Percentiles rank a stretch among this genome's conserved stretches.
Conservation (phyloP, 2,888 invertebrate species). For the Epirrita christyi region DNA sequence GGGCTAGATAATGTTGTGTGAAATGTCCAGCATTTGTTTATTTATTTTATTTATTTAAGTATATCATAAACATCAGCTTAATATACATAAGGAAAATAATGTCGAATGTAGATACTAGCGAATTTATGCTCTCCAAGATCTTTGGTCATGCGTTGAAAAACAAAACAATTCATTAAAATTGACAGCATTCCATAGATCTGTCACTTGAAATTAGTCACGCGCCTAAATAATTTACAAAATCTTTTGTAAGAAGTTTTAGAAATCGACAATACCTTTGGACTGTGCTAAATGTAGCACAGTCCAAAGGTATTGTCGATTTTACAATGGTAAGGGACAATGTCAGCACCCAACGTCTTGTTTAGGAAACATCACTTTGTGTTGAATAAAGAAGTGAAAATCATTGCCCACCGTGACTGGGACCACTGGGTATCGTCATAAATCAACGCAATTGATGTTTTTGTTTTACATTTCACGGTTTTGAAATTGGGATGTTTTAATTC, state of each 20-base stretch:
- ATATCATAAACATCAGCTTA: no score
- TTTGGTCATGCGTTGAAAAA: slow-evolving; percentile 23
- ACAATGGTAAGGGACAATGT: slow-evolving; percentile 56
- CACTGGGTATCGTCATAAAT: slow-evolving; percentile 27
- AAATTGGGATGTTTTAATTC: slow-evolving; percentile 16
- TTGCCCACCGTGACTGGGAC: slow-evolving; percentile 68
- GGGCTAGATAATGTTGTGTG: no score
- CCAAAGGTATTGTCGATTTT: no score
- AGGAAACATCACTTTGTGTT: slow-evolving; percentile 62
- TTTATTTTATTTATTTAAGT: no score
- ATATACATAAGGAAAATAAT: slow-evolving; percentile 9
- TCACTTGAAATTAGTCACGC: slow-evolving; percentile 62
- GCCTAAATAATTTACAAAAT: slow-evolving; percentile 55
- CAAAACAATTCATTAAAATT: slow-evolving; percentile 48
- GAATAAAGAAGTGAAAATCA: slow-evolving; percentile 60
- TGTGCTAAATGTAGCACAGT: slow-evolving; percentile 45
- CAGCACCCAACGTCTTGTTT: slow-evolving; percentile 75
- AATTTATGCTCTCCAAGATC: no score
- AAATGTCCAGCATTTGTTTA: no score
- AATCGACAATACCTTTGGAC: slow-evolving; percentile 42
- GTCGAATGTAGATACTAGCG: background rate
- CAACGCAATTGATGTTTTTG: slow-evolving; percentile 18
- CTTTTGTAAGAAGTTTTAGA: slow-evolving; percentile 46
- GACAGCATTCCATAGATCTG: slow-evolving; percentile 54
- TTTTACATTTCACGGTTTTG: slow-evolving; percentile 11